Base-by-base conservation (phyloP, 2,888 invertebrate species). In the Dryocosmus kuriphilus region DNA sequence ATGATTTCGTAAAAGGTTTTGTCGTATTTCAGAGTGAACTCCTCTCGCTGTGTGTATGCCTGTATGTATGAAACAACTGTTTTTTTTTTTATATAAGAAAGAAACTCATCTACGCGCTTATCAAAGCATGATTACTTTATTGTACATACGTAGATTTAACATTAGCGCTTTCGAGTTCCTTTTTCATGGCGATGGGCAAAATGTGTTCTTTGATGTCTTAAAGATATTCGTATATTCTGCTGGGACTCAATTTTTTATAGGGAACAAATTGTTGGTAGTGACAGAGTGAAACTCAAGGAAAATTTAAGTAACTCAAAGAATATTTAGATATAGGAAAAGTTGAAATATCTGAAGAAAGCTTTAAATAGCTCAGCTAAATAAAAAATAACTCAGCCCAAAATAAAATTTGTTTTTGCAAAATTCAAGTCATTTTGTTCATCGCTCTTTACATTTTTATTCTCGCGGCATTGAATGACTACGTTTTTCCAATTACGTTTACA, bases 101-200 rank as follows among this genome's bases (percentile, higher is more conserved):
- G 38, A 65, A 71, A 71, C 71, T 71, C 71, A 30, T 71, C 71
- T 71, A 46, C 51, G 51, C 51, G 71, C 71, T 32, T 71, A 51
- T 51, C 27, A 55, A 46, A 67, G 30, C 71, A 51, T n/a, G n/a
- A 46, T 71, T 71, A 51, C 71, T 71, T 71, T 71, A 71, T 71
- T 71, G 71, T 71, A 71, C 71, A 71, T 71, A 71, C 71, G 71
- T 71, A 55, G 71, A 71, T 71, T 71, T 71, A 55, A 71, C 71
- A 30, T 71, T 71, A 51, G 51, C 71, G 51, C 51, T 55, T 71
- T 71, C 30, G 51, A 55, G 51, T 71, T 71, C 46, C 41, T 67
- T 65, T 30, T 67, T 30, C 24, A 24, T 51, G 51, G 32, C 51
- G 30, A 51, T 71, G 71, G 22, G 11, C 46, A 46, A 71, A 71